Base-by-base conservation (phyloP, 2,888 invertebrate species). In the Antheraea yamamai region DNA sequence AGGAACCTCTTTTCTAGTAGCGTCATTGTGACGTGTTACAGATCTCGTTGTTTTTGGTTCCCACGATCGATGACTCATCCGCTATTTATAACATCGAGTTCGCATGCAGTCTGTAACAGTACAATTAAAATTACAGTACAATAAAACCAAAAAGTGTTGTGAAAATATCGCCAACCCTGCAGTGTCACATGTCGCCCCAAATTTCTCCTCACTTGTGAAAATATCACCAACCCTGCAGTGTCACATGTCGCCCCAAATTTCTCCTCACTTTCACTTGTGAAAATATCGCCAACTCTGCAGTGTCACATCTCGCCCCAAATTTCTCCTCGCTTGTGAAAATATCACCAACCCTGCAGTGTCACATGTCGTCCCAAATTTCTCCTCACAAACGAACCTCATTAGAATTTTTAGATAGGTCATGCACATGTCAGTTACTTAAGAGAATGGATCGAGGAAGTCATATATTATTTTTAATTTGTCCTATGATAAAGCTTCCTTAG, bases 341-440 rank as follows among this genome's bases (percentile, higher is more conserved):
- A n/a, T n/a, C n/a, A n/a, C n/a, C n/a, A n/a, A n/a, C n/a, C n/a
- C 70, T 70, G 39, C 20, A 39, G 2, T 39, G n/a, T 39, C 70
- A 35, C 70, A 70, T 30, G 30, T 66, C 23, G 70, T 39, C 70
- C 70, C n/a, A 70, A 70, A 39, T 70, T 70, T 39, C 20, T 70
- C 39, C n/a, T 2, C 39, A 70, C 7, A 70, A 70, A 39, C 70
- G n/a, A 10, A 39, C 39, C 39, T 70, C 39, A 70, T 70, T 70
- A n/a, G n/a, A 70, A 39, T 70, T 35, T 70, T 70, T 70, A 39
- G 2, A 39, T 70, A 70, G 70, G 70, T 70, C 70, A 70, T 70
- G n/a, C 70, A 70, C 70, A 70, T 70, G 70, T 70, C 23, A 39
- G 10, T 70, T 70, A 39, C n/a, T 39, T 70, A 39, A 70, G 39